These are phyloP conservation scores for Parus major DNA, from an alignment of 2,113 vertebrate genomes.

Conservation along the genomic window DNA sequence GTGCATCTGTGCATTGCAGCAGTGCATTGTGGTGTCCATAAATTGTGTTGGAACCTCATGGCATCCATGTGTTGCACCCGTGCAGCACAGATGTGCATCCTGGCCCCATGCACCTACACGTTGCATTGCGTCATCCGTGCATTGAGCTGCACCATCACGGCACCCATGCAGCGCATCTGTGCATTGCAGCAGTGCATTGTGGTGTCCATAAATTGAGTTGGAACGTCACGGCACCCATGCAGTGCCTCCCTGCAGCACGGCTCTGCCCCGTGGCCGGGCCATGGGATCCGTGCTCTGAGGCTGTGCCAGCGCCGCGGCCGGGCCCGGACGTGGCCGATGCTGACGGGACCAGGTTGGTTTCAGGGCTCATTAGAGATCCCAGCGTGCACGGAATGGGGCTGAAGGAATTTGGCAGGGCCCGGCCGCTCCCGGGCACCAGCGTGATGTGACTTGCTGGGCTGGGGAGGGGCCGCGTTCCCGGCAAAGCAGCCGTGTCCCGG, in stretches of 20 bases:
- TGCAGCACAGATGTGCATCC: too few species aligned
- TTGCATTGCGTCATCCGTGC: too few species aligned
- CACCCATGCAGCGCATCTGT: accelerated
- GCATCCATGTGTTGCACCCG: background rate
- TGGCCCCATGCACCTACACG: too few species aligned
- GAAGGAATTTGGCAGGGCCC: background rate
- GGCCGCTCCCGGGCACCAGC: background rate
- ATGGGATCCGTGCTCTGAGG: accelerated
- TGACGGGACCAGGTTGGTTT: accelerated
- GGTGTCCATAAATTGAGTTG: accelerated
- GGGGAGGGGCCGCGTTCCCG: accelerated
- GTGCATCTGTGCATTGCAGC: accelerated
- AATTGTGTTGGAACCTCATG: background rate
- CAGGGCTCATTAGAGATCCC: background rate
- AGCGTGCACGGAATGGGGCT: accelerated
- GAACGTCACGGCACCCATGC: accelerated
- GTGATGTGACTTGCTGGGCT: background rate
- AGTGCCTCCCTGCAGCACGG: background rate
- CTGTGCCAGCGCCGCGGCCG: background rate
- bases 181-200: background rate
- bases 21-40: background rate
- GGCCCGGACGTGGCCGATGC: background rate
- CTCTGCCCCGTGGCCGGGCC: background rate
- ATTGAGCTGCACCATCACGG: too few species aligned
- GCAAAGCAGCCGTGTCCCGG: background rate